These are phyloP conservation scores for Sabellastarte sp. DNA, from an alignment of 2,888 invertebrate species.

Conservation along the genomic window DNA sequence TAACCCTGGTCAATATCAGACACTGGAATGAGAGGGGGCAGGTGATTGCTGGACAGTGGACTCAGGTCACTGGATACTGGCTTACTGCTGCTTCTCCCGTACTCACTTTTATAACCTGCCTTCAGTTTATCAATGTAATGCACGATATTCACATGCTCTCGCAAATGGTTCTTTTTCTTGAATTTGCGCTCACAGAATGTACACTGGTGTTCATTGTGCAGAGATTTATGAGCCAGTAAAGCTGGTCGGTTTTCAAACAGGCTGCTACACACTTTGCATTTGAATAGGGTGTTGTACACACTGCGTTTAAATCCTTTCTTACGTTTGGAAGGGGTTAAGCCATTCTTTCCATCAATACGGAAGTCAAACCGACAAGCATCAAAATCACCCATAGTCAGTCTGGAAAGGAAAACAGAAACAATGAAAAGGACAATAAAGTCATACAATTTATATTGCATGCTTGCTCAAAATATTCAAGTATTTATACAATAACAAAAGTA, in stretches of 20 bases:
- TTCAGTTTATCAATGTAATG: slow-evolving; percentile 6
- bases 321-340: slow-evolving; percentile 31
- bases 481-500: too few relatives aligned
- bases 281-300: slow-evolving; percentile 28
- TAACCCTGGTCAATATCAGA: neutral
- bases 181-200: slow-evolving; percentile 14
- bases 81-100: neutral
- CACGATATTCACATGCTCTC: slow-evolving; percentile 10
- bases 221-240: slow-evolving; percentile 26
- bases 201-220: slow-evolving; percentile 17
- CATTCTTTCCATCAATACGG: slow-evolving; percentile 30
- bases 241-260: slow-evolving; percentile 24
- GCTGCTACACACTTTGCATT: slow-evolving; percentile 28
- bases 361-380: slow-evolving; percentile 34
- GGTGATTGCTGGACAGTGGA: neutral
- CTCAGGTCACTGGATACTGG: neutral
- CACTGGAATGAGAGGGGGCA: neutral
- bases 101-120: neutral
- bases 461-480: too few relatives aligned
- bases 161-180: slow-evolving; percentile 5
- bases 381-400: slow-evolving; percentile 24
- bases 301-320: slow-evolving; percentile 11
- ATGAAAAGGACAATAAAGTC: too few relatives aligned
- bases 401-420: too few relatives aligned
- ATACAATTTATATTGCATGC: too few relatives aligned